A percentile compares a stretch with the other conserved stretches of the same genome.
These are phyloP conservation scores for Potorous gilbertii DNA, from an alignment of 2,797 vertebrate genomes.

Conservation along the genomic window DNA sequence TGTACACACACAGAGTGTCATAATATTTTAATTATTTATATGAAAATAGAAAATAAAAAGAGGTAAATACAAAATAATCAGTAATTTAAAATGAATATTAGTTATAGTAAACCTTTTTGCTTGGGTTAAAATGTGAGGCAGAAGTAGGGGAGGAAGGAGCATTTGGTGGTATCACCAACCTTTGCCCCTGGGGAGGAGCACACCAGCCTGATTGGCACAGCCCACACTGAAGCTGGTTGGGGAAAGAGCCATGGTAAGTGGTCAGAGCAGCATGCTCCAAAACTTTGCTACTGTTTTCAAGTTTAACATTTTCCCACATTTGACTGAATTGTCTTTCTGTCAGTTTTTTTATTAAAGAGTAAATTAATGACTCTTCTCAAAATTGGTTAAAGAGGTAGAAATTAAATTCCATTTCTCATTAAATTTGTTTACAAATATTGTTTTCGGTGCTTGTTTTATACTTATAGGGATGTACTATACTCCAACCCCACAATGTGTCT, in stretches of 20 bases:
- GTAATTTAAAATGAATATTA: not conserved
- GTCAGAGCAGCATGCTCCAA: not conserved
- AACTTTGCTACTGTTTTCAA: not conserved
- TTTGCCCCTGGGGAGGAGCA: not conserved
- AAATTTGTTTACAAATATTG: constrained; percentile 11
- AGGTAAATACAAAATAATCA: not conserved
- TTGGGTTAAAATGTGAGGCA: not conserved
- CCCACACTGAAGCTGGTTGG: not conserved
- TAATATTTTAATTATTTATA: not conserved
- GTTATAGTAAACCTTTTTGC: not conserved
- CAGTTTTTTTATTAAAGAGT: not conserved
- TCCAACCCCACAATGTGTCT: constrained; percentile 89
- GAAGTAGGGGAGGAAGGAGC: not conserved
- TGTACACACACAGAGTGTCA: no score
- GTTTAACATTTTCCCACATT: not conserved
- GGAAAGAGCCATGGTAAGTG: not conserved
- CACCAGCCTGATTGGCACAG: not conserved
- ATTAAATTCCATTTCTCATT: rapidly evolving
- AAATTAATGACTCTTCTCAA: constrained; percentile 21
- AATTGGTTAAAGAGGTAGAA: constrained; percentile 6
- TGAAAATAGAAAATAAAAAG: not conserved
- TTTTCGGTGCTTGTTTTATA: not conserved
- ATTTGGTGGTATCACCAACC: not conserved
- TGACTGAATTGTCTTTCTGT: not conserved
- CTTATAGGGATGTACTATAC: constrained; percentile 92